phyloP scores from a whole-genome alignment of 2,113 vertebrate genomes.

The Capreolus pygargus region DNA sequence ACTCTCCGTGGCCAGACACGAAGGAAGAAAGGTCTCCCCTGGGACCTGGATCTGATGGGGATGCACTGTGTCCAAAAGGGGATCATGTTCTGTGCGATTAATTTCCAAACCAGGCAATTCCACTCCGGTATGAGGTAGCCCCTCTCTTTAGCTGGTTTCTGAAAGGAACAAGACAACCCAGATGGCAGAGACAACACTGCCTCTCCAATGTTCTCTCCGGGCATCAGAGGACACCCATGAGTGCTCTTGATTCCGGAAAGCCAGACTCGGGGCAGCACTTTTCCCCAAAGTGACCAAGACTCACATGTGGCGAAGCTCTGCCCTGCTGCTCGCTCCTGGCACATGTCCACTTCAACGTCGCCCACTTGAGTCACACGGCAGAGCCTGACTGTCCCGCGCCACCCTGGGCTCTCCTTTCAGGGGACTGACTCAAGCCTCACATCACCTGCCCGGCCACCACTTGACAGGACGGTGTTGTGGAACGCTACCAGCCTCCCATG shows the following conservation, averaged over 20 bases:
- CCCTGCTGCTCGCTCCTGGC: not conserved
- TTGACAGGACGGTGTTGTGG: fast-evolving
- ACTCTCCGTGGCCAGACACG: not conserved
- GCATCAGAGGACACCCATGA: not conserved
- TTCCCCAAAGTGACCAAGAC: not conserved
- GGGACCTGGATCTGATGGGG: not conserved
- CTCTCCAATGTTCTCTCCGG: fast-evolving
- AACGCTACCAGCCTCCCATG: fast-evolving
- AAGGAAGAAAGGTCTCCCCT: not conserved
- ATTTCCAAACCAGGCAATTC: not conserved
- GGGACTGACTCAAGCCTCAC: not conserved
- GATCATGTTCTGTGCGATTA: fast-evolving
- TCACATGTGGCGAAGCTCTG: fast-evolving
- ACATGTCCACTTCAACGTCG: fast-evolving
- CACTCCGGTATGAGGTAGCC: fast-evolving
- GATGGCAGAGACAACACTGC: fast-evolving
- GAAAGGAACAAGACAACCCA: not conserved
- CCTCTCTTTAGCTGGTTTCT: not conserved
- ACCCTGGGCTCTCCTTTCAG: not conserved
- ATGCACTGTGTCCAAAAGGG: fast-evolving
- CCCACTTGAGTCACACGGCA: not conserved
- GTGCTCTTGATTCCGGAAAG: not conserved
- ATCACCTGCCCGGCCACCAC: not conserved
- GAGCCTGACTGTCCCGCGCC: fast-evolving
- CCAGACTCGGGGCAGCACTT: not conserved